A percentile compares a stretch with the other conserved stretches of the same genome.
phyloP scores from a whole-genome alignment of 2,888 invertebrate species.

The Amphipyra berbera region DNA sequence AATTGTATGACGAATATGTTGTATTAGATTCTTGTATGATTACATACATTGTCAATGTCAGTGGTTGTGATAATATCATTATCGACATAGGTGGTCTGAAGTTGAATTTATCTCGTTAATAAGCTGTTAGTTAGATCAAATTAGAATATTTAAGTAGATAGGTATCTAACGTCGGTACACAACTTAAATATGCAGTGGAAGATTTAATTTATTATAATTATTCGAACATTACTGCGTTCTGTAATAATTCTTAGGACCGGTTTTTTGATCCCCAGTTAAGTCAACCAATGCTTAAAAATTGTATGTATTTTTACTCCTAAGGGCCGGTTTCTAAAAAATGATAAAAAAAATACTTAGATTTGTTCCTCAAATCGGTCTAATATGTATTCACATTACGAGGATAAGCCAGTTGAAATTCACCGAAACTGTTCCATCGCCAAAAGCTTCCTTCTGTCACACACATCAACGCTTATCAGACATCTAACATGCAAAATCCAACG shows the following conservation, averaged over 20 bases:
- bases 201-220: conserved; percentile 1
- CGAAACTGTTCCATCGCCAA: neutral
- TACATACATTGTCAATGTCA: conserved; percentile 20
- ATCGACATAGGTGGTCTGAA: conserved; percentile 52
- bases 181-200: neutral
- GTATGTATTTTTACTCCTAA: no score
- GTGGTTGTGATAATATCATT: conserved; percentile 45
- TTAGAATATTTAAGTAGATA: conserved; percentile 30
- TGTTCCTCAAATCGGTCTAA: no score
- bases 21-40: conserved; percentile 36
- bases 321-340: no score
- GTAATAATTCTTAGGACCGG: no score
- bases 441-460: conserved; percentile 24
- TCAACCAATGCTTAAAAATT: no score
- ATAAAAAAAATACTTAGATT: no score
- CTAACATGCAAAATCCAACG: conserved; percentile 51
- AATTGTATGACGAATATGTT: conserved; percentile 43
- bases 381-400: no score
- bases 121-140: conserved; percentile 32
- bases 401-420: neutral
- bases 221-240: neutral
- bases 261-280: no score
- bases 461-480: conserved; percentile 40
- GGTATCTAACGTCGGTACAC: conserved; percentile 5
- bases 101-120: conserved; percentile 35